phyloP scores from a whole-genome alignment of 37 sponge, comb jelly and placozoan species.

The Oopsacas minuta region DNA sequence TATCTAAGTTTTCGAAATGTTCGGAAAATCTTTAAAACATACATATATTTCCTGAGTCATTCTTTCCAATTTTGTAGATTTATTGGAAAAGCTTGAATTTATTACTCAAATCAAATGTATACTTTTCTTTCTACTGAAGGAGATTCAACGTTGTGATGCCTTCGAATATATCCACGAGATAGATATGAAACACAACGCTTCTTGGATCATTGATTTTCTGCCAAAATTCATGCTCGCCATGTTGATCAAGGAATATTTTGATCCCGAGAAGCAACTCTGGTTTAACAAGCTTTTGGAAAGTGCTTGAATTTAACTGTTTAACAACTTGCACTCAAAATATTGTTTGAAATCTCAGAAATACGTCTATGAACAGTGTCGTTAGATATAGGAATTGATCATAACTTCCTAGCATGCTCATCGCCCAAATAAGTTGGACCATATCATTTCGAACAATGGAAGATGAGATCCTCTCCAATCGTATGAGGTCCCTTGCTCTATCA shows the following conservation, averaged over 20 bases:
- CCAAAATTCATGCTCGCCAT: constrained; percentile 6
- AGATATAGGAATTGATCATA: constrained; percentile 15
- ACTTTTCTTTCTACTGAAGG: background rate
- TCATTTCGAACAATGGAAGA: too few relatives aligned
- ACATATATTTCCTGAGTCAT: background rate
- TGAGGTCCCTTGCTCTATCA: too few relatives aligned
- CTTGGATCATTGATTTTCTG: background rate
- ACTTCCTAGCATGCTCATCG: constrained; percentile 9
- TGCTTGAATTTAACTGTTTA: background rate
- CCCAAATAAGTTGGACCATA: too few relatives aligned
- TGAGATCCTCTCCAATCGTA: too few relatives aligned
- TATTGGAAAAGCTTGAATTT: constrained; percentile 11
- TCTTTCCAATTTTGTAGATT: constrained; percentile 4
- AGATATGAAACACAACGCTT: background rate
- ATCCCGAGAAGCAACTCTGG: constrained; percentile 12
- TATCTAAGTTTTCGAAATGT: background rate
- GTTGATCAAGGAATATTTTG: constrained; percentile 18
- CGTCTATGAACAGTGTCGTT: constrained; percentile 13
- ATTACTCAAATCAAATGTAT: constrained; percentile 5
- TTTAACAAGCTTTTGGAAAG: background rate
- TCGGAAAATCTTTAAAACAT: background rate
- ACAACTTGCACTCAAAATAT: constrained; percentile 16
- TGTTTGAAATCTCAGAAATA: constrained; percentile 18
- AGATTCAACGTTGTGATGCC: constrained; percentile 7
- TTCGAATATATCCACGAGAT: constrained; percentile 19